Conservation (phyloP, 2,113 vertebrate species). For the Urocynchramus pylzowi region DNA sequence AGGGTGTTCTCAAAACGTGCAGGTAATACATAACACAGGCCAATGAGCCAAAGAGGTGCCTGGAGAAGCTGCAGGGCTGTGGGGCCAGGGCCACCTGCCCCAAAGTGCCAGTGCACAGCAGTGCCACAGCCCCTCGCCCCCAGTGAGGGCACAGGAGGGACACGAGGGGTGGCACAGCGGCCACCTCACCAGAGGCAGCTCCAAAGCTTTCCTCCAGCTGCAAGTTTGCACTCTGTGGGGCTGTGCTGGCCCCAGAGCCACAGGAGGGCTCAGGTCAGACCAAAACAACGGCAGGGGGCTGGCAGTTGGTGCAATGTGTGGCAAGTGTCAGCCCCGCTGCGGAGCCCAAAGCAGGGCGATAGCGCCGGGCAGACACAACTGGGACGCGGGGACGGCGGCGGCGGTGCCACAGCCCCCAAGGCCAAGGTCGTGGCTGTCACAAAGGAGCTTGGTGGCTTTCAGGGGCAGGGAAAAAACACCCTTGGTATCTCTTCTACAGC, state of each 20-base stretch:
- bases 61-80: background rate
- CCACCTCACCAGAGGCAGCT: fast-evolving
- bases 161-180: fast-evolving
- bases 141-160: fast-evolving
- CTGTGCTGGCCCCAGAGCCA: background rate
- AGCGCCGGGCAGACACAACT: slow-evolving; percentile 52
- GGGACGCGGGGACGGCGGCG: background rate
- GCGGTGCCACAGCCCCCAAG: slow-evolving; percentile 12
- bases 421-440: slow-evolving; percentile 36
- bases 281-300: background rate
- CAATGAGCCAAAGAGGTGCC: background rate
- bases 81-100: background rate
- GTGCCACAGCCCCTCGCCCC: fast-evolving
- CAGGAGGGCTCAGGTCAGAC: fast-evolving
- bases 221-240: fast-evolving
- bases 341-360: slow-evolving; percentile 10
- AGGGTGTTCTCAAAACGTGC: background rate
- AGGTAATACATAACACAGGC: background rate
- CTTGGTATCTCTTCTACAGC: background rate
- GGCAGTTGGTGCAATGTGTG: background rate
- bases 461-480: background rate
- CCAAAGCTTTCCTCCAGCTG: background rate
- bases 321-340: background rate
- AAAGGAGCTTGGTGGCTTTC: background rate
- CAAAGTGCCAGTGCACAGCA: background rate